Conservation (phyloP, 1,140 invertebrate genomes). For the Rhysida immarginata region DNA sequence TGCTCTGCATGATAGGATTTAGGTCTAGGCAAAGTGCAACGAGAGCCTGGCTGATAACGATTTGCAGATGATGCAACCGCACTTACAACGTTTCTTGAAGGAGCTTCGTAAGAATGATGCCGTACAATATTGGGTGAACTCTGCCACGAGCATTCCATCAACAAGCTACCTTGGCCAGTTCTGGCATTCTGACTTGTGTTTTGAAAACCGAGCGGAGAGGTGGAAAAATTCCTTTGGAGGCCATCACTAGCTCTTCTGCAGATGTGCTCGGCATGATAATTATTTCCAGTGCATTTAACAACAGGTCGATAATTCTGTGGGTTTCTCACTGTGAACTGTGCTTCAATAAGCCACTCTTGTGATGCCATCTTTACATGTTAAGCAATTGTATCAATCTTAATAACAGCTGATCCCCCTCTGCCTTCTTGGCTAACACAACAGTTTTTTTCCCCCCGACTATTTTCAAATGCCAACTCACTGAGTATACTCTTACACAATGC, state of each 20-base stretch:
- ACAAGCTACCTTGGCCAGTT: not conserved
- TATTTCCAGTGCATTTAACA: not conserved
- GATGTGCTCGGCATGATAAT: not conserved
- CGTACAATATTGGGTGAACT: not conserved
- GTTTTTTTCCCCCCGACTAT: too few relatives aligned
- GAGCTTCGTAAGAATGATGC: not conserved
- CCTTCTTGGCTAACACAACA: too few relatives aligned
- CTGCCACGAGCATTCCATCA: slow-evolving; percentile 11
- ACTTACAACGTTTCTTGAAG: not conserved
- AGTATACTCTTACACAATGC: too few relatives aligned
- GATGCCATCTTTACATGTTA: slow-evolving; percentile 10
- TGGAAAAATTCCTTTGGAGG: not conserved
- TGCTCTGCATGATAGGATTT: slow-evolving; percentile 8
- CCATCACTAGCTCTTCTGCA: not conserved
- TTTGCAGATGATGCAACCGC: too few relatives aligned
- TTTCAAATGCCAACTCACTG: too few relatives aligned
- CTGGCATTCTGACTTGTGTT: not conserved
- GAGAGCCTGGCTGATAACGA: too few relatives aligned
- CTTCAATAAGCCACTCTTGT: slow-evolving; percentile 42
- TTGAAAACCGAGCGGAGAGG: not conserved
- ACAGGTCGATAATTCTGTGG: not conserved
- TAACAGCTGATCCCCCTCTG: too few relatives aligned
- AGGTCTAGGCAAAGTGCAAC: not conserved
- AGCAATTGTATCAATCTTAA: too few relatives aligned
- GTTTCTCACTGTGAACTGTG: slow-evolving; percentile 36